Evolutionary conservation across 1,140 invertebrate genomes (phyloP), one percentile per base, ranked within the genome.

Genomic region (Mylabris phalerata): DNA sequence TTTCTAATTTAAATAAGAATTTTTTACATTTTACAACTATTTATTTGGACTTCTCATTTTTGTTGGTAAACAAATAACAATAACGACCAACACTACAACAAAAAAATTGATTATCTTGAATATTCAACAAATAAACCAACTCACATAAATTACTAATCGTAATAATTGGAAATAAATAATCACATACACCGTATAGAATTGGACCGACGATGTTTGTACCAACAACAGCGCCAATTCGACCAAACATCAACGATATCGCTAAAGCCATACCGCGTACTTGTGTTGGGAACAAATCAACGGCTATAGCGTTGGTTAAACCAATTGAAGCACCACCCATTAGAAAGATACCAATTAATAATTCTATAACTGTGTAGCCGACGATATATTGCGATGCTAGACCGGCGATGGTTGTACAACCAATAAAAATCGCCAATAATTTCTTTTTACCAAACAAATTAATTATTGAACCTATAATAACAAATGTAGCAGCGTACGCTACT

Each of bases 211-310:
- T 43, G 61, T 78, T 75, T 3, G 77, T 75, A 7, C 79, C 79
- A 41, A 74, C 65, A 3, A 78, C 76, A 0, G 78, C 79, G 3
- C 79, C 79, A 19, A 75, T 63, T 7, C 79, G 66, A 4, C 79
- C 79, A 58, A 78, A 75, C 79, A 80, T 81, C 55, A 80, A 73
- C 66, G 79, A 79, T 13, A 79, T 70, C 25, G 79, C 78, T 71
- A 81, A 75, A 25, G 79, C 78, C 79, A 80, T 80, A 1, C 76
- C 78, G 57, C 79, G 74, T 64, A 57, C 62, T 47, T 69, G 64
- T n/a, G 72, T 74, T n/a, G 72, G 70, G 56, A 70, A 74, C 43
- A 74, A 61, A 54, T 74, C 72, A 1, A 73, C 72, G 25, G 64
- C 62, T 13, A 74, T 59, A 3, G 70, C 70, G 58, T 71, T 74